Conservation (phyloP, 2,888 invertebrate genomes). For the Trisateles emortualis region DNA sequence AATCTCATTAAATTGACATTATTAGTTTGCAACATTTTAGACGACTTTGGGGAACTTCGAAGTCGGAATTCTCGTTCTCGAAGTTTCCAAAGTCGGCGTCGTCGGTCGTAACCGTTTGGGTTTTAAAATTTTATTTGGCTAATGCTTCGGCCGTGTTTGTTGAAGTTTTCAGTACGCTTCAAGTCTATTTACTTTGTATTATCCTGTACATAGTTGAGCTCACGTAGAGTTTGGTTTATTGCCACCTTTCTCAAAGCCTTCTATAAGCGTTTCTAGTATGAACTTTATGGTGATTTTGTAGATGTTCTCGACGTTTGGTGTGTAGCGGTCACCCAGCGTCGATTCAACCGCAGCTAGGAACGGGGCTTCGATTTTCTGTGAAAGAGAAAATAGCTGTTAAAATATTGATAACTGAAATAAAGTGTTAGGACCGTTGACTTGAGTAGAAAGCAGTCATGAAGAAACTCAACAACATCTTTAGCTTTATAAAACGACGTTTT, state of each 20-base stretch:
- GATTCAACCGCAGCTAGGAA: slow-evolving; percentile 95
- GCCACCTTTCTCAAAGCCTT: slow-evolving; percentile 89
- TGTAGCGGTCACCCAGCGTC: slow-evolving; percentile 95
- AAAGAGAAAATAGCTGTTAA: slow-evolving; percentile 28
- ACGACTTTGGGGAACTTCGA: slow-evolving; percentile 35
- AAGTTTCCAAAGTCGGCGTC: slow-evolving; percentile 27
- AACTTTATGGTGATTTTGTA: slow-evolving; percentile 97
- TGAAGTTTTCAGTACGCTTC: slow-evolving; percentile 27
- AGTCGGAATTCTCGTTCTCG: slow-evolving; percentile 38
- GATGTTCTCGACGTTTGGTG: slow-evolving; percentile 95
- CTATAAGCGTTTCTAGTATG: slow-evolving; percentile 94
- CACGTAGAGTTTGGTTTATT: slow-evolving; percentile 67
- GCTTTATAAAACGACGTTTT: no score
- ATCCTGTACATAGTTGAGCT: slow-evolving; percentile 47
- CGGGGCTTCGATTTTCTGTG: slow-evolving; percentile 96
- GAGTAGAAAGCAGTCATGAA: no score
- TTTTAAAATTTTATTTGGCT: slow-evolving; percentile 20
- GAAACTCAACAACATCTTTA: no score
- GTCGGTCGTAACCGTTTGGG: slow-evolving; percentile 4
- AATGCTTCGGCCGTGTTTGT: slow-evolving; percentile 12
- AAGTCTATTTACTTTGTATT: slow-evolving; percentile 26
- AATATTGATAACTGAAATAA: background rate
- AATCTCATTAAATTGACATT: slow-evolving; percentile 56
- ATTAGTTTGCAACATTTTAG: slow-evolving; percentile 26
- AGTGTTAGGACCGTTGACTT: no score